Conservation (phyloP, 1,140 invertebrate species). For the Arion vulgaris region DNA sequence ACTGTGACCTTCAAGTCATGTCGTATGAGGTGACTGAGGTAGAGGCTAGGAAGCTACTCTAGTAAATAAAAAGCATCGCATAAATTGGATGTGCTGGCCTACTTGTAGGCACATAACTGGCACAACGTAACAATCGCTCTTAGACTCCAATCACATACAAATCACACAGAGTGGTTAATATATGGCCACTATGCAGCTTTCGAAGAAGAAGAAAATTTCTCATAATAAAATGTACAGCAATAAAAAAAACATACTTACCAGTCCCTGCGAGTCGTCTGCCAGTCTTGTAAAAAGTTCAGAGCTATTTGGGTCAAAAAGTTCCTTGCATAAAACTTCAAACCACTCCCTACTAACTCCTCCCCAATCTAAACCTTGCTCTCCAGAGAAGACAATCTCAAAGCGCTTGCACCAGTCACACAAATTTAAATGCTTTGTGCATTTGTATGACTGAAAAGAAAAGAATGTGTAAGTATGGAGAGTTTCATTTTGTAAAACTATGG, state of each 20-base stretch:
- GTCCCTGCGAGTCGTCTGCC: conserved; percentile 80
- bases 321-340: conserved; percentile 90
- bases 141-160: no score
- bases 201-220: no score
- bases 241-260: conserved; percentile 60
- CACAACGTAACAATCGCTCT: no score
- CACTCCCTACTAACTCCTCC: conserved; percentile 92
- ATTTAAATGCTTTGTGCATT: conserved; percentile 86
- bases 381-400: conserved; percentile 92
- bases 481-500: neutral
- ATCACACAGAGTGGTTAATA: no score
- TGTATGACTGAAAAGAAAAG: conserved; percentile 74
- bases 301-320: conserved; percentile 83
- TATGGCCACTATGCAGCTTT: no score
- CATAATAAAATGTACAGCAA: no score
- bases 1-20: no score
- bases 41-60: no score
- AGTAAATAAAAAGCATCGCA: no score
- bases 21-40: no score
- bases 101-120: no score
- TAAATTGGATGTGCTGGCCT: no score
- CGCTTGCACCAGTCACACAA: conserved; percentile 91
- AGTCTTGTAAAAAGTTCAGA: conserved; percentile 86
- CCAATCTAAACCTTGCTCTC: conserved; percentile 95
- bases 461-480: conserved; percentile 16